Conservation (phyloP, 1,140 invertebrate species). For the Eumeta japonica region DNA sequence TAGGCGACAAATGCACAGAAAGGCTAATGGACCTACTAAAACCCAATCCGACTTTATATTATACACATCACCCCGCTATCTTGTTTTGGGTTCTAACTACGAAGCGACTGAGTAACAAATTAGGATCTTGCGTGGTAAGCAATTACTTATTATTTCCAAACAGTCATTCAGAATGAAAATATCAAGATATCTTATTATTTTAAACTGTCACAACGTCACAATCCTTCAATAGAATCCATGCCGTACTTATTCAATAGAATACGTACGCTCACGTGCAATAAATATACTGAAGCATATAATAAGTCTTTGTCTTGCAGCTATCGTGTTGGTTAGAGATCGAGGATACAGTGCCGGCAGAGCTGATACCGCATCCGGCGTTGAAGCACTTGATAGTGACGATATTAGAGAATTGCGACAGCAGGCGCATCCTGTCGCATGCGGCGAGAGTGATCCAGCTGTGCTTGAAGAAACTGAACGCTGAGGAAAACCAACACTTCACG, state of each 20-base stretch:
- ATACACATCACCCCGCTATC: slow-evolving; percentile 41
- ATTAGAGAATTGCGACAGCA: slow-evolving; percentile 23
- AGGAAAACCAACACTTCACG: slow-evolving; percentile 24
- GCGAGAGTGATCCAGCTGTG: slow-evolving; percentile 25
- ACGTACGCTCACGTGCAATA: too few relatives aligned
- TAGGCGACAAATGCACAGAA: slow-evolving; percentile 36
- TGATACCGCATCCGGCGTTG: slow-evolving; percentile 28
- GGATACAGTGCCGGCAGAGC: slow-evolving; percentile 29
- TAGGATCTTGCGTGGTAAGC: slow-evolving; percentile 36
- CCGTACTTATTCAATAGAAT: too few relatives aligned
- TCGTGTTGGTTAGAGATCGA: slow-evolving; percentile 40
- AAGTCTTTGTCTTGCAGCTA: too few relatives aligned
- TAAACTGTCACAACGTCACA: too few relatives aligned
- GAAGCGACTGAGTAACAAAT: slow-evolving; percentile 23
- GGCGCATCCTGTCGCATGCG: slow-evolving; percentile 24
- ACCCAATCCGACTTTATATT: slow-evolving; percentile 28
- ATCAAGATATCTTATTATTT: too few relatives aligned
- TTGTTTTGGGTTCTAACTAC: slow-evolving; percentile 40
- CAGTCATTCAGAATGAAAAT: too few relatives aligned
- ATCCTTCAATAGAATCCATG: too few relatives aligned
- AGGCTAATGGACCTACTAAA: slow-evolving; percentile 24
- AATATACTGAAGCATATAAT: too few relatives aligned
- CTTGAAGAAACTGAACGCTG: slow-evolving; percentile 25
- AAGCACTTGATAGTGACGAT: slow-evolving; percentile 38
- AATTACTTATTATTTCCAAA: neutral